Percentiles rank a stretch among this genome's conserved stretches.
phyloP scores from a whole-genome alignment of 2,888 invertebrate species.

The Eremobia ochroleuca region DNA sequence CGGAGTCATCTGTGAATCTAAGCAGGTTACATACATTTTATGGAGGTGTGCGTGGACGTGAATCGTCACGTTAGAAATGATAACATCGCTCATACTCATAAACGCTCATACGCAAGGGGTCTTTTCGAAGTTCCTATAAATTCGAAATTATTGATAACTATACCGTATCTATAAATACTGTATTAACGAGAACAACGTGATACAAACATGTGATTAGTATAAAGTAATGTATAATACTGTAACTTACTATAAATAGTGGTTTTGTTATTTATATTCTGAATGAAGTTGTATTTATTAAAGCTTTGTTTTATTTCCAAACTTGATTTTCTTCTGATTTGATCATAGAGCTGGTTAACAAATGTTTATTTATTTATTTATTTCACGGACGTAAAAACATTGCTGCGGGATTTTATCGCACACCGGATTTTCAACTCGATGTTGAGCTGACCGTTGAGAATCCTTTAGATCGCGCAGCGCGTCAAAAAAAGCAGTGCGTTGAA shows the following conservation, averaged over 20 bases:
- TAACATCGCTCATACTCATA: neutral
- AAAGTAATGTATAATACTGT: slow-evolving; percentile 45
- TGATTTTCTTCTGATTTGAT: neutral
- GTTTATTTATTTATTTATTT: no score
- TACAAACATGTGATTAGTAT: slow-evolving; percentile 60
- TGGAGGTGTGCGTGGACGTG: neutral
- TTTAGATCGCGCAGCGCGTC: no score
- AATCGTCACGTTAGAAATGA: neutral
- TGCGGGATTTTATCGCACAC: no score
- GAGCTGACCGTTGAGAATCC: no score
- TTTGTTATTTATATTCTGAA: slow-evolving; percentile 58
- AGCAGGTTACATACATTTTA: neutral
- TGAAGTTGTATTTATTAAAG: slow-evolving; percentile 60
- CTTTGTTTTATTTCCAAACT: slow-evolving; percentile 42
- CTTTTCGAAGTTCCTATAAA: neutral
- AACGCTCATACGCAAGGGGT: neutral
- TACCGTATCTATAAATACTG: slow-evolving; percentile 5
- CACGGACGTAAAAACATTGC: no score
- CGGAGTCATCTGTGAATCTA: neutral
- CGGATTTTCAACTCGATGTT: no score
- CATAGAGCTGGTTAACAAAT: no score
- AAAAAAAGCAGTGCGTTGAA: no score
- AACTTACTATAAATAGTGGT: slow-evolving; percentile 56
- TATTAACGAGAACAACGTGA: slow-evolving; percentile 42
- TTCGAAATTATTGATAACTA: neutral